Evolutionary conservation across 2,797 vertebrate genomes (phyloP), one percentile per base, ranked within the genome.

Genomic region (Oceanodroma leucorhoa): DNA sequence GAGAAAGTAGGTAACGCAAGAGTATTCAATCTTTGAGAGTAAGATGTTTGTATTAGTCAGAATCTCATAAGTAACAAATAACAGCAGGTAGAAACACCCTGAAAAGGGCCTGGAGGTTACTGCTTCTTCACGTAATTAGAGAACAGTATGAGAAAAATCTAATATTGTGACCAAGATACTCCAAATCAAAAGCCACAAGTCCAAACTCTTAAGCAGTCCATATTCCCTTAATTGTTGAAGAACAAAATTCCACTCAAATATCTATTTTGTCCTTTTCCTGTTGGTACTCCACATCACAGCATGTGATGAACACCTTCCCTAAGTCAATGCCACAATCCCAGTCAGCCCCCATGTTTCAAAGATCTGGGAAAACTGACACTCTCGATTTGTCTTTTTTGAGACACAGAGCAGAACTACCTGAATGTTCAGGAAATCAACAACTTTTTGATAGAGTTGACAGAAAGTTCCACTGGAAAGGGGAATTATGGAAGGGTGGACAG

Each of bases 291-390:
- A n/a, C 6, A 82, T 43, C 30, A 79, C 24, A 58, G 26, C 32
- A 70, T 1, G 1, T 15, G 6, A 66, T 7, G 30, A 81, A 58
- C 40, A 11, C 8, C 48, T 30, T 64, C 24, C 11, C 5, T 8
- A 62, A 22, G 10, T 36, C 48, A 46, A 60, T 11, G 27, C 10
- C 27, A 78, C 51, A 46, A 53, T 46, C 14, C 23, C 38, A 36
- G 21, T 14, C 6, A 9, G 48, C 1, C 18, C 7, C 26, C 14
- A 0, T 0, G 6, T 50, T 69, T 76, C 51, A 77, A 10, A 72
- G 21, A 61, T 9, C 14, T 0, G 0, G 22, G 26, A 48, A 82
- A 67, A 78, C 11, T 16, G 13, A 36, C 10, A 20, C 2, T n/a
- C 16, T 27, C 34, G 3, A 40, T 30, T 27, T 30, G 6, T 22